phyloP scores from a whole-genome alignment of 2,113 vertebrate species.

The Oreotrochilus melanogaster region DNA sequence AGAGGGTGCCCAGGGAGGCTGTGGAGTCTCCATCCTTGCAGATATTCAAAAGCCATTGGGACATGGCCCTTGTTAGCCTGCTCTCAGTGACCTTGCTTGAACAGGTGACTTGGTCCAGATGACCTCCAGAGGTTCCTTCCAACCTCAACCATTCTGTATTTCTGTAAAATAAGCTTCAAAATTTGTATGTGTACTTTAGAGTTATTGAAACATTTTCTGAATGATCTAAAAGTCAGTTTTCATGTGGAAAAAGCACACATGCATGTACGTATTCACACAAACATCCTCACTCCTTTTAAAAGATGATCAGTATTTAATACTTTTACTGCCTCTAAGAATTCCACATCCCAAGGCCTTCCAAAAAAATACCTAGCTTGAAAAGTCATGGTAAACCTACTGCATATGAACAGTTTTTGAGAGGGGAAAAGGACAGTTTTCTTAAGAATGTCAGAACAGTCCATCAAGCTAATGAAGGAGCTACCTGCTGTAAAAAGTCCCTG shows the following conservation, averaged over 20 bases:
- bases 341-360: background rate
- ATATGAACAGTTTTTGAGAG: background rate
- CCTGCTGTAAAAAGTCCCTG: background rate
- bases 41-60: background rate
- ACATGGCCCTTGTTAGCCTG: background rate
- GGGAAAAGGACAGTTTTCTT: slow-evolving; percentile 11
- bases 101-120: background rate
- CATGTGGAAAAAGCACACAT: background rate
- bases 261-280: background rate
- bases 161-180: background rate
- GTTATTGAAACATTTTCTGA: background rate
- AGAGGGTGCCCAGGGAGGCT: background rate
- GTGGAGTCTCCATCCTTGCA: background rate
- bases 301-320: background rate
- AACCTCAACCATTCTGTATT: background rate
- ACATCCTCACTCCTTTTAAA: background rate
- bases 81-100: background rate
- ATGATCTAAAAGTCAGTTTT: background rate
- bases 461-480: slow-evolving; percentile 36
- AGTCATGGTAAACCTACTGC: background rate
- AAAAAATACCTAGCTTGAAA: background rate
- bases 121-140: background rate
- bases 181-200: background rate
- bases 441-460: slow-evolving; percentile 43
- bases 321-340: background rate